These are phyloP conservation scores for Spheniscus humboldti DNA, from an alignment of 2,797 vertebrate genomes.

Conservation along the genomic window DNA sequence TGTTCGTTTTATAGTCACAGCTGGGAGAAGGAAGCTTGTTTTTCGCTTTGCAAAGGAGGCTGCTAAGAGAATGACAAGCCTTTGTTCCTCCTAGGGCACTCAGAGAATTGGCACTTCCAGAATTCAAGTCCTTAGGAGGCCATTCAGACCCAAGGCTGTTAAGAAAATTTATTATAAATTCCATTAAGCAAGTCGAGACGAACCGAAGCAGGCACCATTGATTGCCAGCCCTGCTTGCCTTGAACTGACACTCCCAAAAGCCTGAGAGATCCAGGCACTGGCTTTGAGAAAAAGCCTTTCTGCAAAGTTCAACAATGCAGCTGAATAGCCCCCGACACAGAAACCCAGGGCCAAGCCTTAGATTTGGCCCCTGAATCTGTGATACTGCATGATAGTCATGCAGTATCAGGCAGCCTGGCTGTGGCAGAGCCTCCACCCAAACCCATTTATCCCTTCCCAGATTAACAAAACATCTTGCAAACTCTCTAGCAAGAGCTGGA, in stretches of 20 bases:
- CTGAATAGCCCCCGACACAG: background rate
- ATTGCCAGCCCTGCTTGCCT: background rate
- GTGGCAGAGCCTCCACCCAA: background rate
- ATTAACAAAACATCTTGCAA: background rate
- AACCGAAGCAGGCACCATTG: background rate
- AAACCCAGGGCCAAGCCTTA: background rate
- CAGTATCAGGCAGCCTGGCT: background rate
- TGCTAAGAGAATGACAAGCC: background rate
- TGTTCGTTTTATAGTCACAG: background rate
- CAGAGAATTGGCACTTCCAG: conserved; percentile 12
- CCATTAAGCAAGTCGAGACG: background rate
- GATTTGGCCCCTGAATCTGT: background rate
- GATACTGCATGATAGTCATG: background rate
- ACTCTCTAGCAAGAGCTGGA: conserved; percentile 20
- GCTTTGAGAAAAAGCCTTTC: background rate
- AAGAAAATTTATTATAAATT: conserved; percentile 38
- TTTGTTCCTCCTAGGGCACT: conserved; percentile 38
- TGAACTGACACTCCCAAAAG: background rate
- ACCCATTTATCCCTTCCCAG: background rate
- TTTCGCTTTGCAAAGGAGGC: background rate
- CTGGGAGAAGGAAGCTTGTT: conserved; percentile 5
- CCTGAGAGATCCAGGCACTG: background rate
- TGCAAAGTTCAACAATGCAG: background rate
- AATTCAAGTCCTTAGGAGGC: conserved; percentile 15
- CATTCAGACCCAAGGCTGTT: background rate